Base-by-base conservation (phyloP, 2,888 invertebrate species). In the Drosophila pullipes region DNA sequence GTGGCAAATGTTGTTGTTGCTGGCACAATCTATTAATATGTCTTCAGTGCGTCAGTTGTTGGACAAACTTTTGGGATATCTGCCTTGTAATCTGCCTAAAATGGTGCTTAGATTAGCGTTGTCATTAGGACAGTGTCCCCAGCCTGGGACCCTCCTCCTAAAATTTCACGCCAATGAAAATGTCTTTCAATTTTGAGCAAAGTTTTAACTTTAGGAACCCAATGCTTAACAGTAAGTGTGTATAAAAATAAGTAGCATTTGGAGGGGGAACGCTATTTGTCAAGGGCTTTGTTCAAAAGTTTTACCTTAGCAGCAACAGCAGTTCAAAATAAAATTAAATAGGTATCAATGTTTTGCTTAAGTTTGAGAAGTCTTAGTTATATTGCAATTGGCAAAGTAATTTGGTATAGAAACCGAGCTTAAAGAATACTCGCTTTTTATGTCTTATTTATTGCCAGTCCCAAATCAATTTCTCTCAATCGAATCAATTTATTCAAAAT, bases 301-400 rank as follows among this genome's bases (percentile, higher is more conserved):
- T 84, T 76, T 64, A 52, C 47, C 64, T 62, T 13, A 13, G 7
- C 63, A 22, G 35, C 60, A 28, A 33, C 49, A 74, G 53, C 69
- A 58, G 30, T 52, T 57, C 37, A 37, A 70, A 63, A 65, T 63
- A 69, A 75, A 76, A 79, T 69, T 66, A 75, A 79, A 76, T 67
- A 81, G 85, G 83, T 85, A 84, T 82, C 83, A 85, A 91, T 85
- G 78, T 83, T 84, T 85, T 81, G 76, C 82, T 74, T 77, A 81
- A 53, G 53, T 33, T 31, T 13, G 4, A 66, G 66, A 61, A 33
- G 22, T 16, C 22, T 53, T 53, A 31, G 49, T 55, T 11, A 64
- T 74, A 68, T 62, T 65, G 66, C 70, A 69, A 59, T 76, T 69
- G 57, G 9, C 25, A 25, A 47, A 47, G 25, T 47, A 25, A 47